A percentile compares a stretch with the other conserved stretches of the same genome.
Evolutionary conservation across 64 coral and sea anemone genomes (phyloP).

Genomic region (Astreopora myriophthalma): DNA sequence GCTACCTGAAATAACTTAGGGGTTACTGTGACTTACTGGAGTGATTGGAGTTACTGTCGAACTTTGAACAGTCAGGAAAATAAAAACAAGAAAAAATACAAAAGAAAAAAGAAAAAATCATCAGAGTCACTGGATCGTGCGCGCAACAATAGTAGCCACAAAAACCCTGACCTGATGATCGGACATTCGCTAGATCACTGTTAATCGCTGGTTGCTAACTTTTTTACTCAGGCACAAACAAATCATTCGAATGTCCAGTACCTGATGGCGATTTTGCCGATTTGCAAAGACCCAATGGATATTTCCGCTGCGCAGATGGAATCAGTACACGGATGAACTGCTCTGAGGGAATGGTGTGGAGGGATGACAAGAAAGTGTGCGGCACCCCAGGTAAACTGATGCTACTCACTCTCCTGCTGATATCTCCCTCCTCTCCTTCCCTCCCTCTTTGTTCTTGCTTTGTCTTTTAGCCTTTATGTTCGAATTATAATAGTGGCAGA

Average conservation of each 20-base stretch:
- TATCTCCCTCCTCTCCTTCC: not conserved
- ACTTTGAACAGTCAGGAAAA: too few species aligned
- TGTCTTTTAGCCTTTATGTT: too few species aligned
- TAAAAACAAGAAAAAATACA: too few species aligned
- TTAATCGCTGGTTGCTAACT: not conserved
- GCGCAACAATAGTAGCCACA: too few species aligned
- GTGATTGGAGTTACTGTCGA: too few species aligned
- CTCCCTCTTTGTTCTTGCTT: too few species aligned
- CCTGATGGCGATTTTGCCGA: constrained; percentile 40
- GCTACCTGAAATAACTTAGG: too few species aligned
- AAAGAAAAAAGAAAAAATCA: too few species aligned
- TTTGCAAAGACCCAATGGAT: constrained; percentile 13
- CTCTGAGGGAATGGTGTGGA: constrained; percentile 26
- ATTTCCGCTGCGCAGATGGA: constrained; percentile 7
- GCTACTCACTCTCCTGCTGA: not conserved
- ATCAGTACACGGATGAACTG: constrained; percentile 23
- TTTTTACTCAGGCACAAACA: not conserved
- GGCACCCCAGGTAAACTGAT: constrained; percentile 16
- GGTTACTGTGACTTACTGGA: too few species aligned
- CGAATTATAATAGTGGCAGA: too few species aligned
- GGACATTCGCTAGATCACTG: not conserved
- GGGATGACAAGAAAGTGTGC: constrained; percentile 39
- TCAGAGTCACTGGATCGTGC: too few species aligned
- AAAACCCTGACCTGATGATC: not conserved
- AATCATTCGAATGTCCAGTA: constrained; percentile 16